Base-by-base conservation (phyloP, 2,888 invertebrate genomes). In the Lasioglossum figueresi region DNA sequence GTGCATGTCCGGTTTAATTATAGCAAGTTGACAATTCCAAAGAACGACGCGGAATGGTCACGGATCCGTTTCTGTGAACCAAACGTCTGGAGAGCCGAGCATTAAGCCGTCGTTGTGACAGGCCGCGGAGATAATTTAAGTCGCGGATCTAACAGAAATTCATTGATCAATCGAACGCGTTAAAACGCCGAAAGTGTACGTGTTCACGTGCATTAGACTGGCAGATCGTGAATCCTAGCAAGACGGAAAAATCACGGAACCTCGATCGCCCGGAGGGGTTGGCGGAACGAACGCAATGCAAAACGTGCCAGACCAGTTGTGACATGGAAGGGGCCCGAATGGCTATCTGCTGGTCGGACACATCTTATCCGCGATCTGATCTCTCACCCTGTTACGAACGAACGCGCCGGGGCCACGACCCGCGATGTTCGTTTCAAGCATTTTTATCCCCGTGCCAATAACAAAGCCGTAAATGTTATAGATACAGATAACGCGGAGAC, bases 311-410 rank as follows among this genome's bases (percentile, higher is more conserved):
- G 88, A 84, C 88, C 91, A 90, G 90, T 91, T 89, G 89, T 89
- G 91, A 89, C 90, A 90, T 85, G 84, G 80, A 83, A 84, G 82
- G 88, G 88, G 89, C 89, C 83, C 91, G 70, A 92, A 91, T 91
- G 91, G 93, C 93, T 93, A 93, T 93, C 93, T 93, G 89, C 92
- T 89, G 87, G 84, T 85, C 88, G 92, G 92, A 93, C 93, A 92
- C 93, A 93, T 93, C 93, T 93, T 93, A 93, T 93, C 93, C 75
- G 48, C 87, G 88, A 93, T 93, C 93, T 93, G 88, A 93, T 93
- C 93, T 93, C 91, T 91, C 91, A 89, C 91, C 89, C 89, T 91
- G 91, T 91, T 91, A 93, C 92, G 90, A 91, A 92, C 92, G 89
- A 91, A 92, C 93, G 91, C 91, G 88, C 84, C 73, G 84, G 85